phyloP scores from a whole-genome alignment of 2,797 vertebrate species.

The Sebastes minor region DNA sequence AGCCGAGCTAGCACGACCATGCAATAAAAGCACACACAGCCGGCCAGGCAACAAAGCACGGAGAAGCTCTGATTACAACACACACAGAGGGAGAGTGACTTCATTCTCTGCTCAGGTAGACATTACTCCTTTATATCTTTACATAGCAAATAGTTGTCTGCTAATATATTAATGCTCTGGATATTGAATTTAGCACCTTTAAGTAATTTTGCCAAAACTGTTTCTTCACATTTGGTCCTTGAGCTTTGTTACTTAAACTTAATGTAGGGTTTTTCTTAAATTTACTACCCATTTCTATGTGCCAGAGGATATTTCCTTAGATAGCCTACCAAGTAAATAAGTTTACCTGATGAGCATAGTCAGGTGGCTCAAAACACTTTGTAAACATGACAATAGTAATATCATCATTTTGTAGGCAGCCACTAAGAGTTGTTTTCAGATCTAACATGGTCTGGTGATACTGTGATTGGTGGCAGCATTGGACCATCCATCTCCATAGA shows the following conservation, averaged over 20 bases:
- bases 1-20: rapidly evolving
- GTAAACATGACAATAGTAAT: not conserved
- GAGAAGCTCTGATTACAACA: no score
- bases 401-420: not conserved
- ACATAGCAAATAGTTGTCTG: no score
- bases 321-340: not conserved
- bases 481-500: constrained; percentile 14
- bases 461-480: not conserved
- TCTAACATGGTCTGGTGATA: constrained; percentile 3
- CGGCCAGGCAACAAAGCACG: no score
- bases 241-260: not conserved
- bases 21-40: no score
- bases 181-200: no score
- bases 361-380: not conserved
- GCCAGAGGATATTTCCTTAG: no score
- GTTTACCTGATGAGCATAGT: not conserved
- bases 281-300: not conserved
- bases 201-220: no score
- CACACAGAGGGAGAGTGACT: no score
- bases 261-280: not conserved
- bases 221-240: not conserved
- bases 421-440: not conserved
- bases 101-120: no score
- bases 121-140: no score
- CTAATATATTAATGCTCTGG: no score